These are phyloP conservation scores for Rugalucina vietnamica DNA, from an alignment of 2,888 invertebrate species.

Conservation along the genomic window DNA sequence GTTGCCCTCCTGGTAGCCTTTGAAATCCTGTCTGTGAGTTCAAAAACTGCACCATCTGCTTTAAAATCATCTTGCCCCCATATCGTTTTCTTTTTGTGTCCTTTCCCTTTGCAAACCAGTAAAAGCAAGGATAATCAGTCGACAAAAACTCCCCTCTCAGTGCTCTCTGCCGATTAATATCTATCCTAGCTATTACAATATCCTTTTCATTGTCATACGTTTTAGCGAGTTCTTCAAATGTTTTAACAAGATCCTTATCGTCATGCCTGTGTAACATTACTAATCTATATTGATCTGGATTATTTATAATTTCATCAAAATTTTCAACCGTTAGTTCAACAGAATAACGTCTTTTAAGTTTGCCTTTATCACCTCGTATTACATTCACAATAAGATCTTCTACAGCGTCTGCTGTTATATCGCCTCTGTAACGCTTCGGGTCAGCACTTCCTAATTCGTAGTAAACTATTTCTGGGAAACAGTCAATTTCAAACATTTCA, in stretches of 20 bases:
- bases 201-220: conserved; percentile 46
- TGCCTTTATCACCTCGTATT: conserved; percentile 11
- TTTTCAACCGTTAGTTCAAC: conserved; percentile 36
- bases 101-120: conserved; percentile 38
- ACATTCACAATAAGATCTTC: conserved; percentile 32
- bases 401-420: conserved; percentile 38
- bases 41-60: conserved; percentile 42
- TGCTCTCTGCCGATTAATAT: conserved; percentile 38
- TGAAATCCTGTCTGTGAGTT: conserved; percentile 43
- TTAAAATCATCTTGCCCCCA: conserved; percentile 14
- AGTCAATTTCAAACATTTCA: conserved; percentile 45
- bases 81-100: conserved; percentile 32
- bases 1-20: conserved; percentile 41
- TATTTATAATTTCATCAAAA: conserved; percentile 36
- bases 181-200: conserved; percentile 45
- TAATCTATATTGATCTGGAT: conserved; percentile 36
- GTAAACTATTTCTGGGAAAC: conserved; percentile 57
- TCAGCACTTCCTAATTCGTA: conserved; percentile 57
- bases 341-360: conserved; percentile 29
- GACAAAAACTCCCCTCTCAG: conserved; percentile 26
- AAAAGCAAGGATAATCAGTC: conserved; percentile 41
- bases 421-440: conserved; percentile 48
- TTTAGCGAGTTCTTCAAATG: conserved; percentile 55
- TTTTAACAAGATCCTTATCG: conserved; percentile 39
- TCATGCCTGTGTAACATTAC: conserved; percentile 53